These are phyloP conservation scores for Chesias legatella DNA, from an alignment of 2,888 invertebrate genomes.

Conservation along the genomic window DNA sequence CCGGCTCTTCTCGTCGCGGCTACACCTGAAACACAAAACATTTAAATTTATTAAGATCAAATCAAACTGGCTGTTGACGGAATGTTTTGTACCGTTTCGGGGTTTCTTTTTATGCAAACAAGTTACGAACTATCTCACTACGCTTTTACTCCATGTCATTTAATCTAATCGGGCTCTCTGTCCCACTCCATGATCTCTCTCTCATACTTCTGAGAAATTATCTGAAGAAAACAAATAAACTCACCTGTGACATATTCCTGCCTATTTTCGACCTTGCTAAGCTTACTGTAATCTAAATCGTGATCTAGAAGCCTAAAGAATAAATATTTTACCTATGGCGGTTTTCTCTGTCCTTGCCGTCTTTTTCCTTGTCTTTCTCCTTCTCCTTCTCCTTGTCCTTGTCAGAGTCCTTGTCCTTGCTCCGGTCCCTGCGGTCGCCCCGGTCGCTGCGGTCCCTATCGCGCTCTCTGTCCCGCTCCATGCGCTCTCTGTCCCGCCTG, in stretches of 20 bases:
- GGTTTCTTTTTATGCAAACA: slow-evolving; percentile 31
- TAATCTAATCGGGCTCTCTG: too few species aligned
- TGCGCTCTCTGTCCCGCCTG: slow-evolving; percentile 64
- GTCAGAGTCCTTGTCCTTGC: slow-evolving; percentile 28
- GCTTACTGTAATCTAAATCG: too few species aligned
- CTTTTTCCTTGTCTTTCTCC: slow-evolving; percentile 18
- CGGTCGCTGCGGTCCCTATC: slow-evolving; percentile 50
- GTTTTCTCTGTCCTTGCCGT: slow-evolving; percentile 13
- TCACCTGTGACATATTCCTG: slow-evolving; percentile 29
- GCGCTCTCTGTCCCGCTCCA: slow-evolving; percentile 65
- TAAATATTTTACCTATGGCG: too few species aligned
- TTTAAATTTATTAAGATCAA: slow-evolving; percentile 16
- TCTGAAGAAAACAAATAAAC: too few species aligned
- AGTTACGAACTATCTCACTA: too few species aligned
- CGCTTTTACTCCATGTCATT: too few species aligned
- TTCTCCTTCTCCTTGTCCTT: slow-evolving; percentile 21
- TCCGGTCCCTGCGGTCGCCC: slow-evolving; percentile 24
- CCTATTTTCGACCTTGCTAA: too few species aligned
- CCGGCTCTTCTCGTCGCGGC: slow-evolving; percentile 43
- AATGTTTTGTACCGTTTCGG: neutral
- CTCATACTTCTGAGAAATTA: too few species aligned
- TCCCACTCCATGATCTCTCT: too few species aligned
- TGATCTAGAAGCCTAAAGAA: too few species aligned
- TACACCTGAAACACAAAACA: slow-evolving; percentile 30
- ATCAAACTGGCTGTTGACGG: too few species aligned